Evolutionary conservation across 2,797 vertebrate genomes (phyloP), one percentile per base, ranked within the genome.

Genomic region (Macroramphosus scolopax): DNA sequence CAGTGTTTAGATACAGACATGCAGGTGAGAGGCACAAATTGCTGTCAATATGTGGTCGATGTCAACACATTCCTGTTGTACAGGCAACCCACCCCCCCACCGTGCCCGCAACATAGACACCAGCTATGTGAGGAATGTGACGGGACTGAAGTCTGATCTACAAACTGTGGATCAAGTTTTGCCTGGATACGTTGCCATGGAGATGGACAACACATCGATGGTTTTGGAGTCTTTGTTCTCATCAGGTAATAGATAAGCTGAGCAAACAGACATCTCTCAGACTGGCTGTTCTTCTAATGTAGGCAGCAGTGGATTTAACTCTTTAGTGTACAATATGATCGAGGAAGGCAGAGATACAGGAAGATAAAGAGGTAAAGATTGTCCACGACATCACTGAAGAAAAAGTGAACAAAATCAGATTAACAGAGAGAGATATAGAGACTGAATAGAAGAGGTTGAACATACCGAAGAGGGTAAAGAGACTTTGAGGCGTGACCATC

Each of bases 381-480:
- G 51, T 62, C 76, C 71, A 75, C 56, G 45, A 82, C 55, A 68
- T 70, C 69, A 64, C 58, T 71, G 77, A 55, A 73, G 78, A 75
- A 74, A 73, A 72, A 72, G 74, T 50, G 59, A 72, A 73, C 60
- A 74, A 68, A 82, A 75, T 38, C 58, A 71, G 83, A 82, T 81
- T 63, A 81, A 81, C 76, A 85, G 80, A 87, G 76, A 79, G 75
- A 84, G 66, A 79, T 81, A 86, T 13, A 85, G 69, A 83, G 90
- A 94, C 83, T 91, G 91, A 84, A 67, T 92, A 89, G 88, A 91
- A 86, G 78, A 82, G 92, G 93, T 90, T 90, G 95, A 95, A 97
- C 95, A 98, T 97, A 98, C 95, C 95, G 95, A 98, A 98, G 93
- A 98, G 95, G 93, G 95, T 97, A 98, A 98, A 97, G 92, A 98